Evolutionary conservation across 2,113 vertebrate genomes (phyloP).

Genomic region (Mus musculus): DNA sequence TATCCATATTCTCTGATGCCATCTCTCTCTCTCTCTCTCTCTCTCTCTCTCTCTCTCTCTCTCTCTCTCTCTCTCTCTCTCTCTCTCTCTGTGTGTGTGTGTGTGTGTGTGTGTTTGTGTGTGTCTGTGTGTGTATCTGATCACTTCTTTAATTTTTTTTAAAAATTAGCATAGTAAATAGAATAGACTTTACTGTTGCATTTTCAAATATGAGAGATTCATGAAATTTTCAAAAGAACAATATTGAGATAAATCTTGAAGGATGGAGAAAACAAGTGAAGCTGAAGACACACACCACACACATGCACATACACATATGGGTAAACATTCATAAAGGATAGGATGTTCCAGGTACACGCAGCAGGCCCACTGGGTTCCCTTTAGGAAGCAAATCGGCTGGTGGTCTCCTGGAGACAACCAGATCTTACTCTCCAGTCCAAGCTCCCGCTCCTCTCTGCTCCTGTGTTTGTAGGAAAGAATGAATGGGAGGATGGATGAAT

Average conservation of each 20-base stretch:
- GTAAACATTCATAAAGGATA: neutral
- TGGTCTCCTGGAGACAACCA: neutral
- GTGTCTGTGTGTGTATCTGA: neutral
- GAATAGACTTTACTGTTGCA: neutral
- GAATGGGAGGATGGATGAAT: neutral
- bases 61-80: no score
- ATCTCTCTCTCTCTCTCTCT: no score
- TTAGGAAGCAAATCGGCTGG: neutral
- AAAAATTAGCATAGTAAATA: neutral
- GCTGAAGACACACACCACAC: neutral
- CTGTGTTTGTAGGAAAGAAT: neutral
- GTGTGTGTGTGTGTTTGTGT: neutral
- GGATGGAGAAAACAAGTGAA: neutral
- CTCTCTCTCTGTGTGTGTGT: neutral
- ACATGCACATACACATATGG: neutral
- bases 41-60: neutral
- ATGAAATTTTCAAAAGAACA: neutral
- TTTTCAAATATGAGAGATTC: neutral
- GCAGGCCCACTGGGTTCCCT: neutral
- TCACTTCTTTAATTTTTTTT: neutral
- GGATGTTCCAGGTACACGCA: slow-evolving; percentile 8
- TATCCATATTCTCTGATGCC: slow-evolving; percentile 7
- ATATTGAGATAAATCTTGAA: neutral
- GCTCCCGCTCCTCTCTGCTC: neutral
- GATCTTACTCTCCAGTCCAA: no score